A percentile compares a stretch with the other conserved stretches of the same genome.
Evolutionary conservation across 1,140 invertebrate species (phyloP).

Genomic region (Heterodera schachtii): DNA sequence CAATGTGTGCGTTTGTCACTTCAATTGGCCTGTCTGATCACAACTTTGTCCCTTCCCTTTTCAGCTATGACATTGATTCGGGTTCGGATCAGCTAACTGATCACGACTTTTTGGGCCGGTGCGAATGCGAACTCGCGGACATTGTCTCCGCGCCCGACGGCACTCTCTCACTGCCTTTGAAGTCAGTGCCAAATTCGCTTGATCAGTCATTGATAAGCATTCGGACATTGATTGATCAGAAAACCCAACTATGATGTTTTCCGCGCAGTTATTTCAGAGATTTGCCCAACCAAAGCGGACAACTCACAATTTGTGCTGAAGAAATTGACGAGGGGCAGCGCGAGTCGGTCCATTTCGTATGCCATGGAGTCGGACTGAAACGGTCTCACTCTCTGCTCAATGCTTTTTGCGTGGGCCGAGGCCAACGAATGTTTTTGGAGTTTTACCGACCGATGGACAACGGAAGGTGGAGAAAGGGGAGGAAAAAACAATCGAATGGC

Average conservation of each 20-base stretch:
- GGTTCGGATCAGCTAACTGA: slow-evolving; percentile 51
- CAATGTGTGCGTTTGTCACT: slow-evolving; percentile 65
- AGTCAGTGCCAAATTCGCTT: background rate
- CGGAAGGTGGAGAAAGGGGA: slow-evolving; percentile 60
- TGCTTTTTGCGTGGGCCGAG: slow-evolving; percentile 6
- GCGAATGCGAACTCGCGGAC: slow-evolving; percentile 70
- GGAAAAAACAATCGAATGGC: background rate
- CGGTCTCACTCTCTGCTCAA: background rate
- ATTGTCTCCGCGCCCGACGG: slow-evolving; percentile 66
- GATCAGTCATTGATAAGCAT: background rate
- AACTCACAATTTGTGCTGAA: slow-evolving; percentile 68
- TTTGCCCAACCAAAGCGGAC: slow-evolving; percentile 47
- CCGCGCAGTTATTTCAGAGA: slow-evolving; percentile 36
- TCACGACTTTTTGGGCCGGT: slow-evolving; percentile 70
- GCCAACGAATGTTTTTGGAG: slow-evolving; percentile 69
- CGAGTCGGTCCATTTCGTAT: slow-evolving; percentile 68
- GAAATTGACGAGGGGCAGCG: slow-evolving; percentile 68
- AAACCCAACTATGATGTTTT: background rate
- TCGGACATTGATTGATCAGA: too few relatives aligned
- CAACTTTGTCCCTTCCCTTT: background rate
- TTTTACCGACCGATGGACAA: slow-evolving; percentile 69
- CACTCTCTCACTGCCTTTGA: background rate
- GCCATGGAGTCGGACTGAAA: slow-evolving; percentile 68
- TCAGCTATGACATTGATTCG: slow-evolving; percentile 68
- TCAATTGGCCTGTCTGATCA: too few relatives aligned